phyloP scores from a whole-genome alignment of 2,888 invertebrate species.

The Ectropis crepuscularia region DNA sequence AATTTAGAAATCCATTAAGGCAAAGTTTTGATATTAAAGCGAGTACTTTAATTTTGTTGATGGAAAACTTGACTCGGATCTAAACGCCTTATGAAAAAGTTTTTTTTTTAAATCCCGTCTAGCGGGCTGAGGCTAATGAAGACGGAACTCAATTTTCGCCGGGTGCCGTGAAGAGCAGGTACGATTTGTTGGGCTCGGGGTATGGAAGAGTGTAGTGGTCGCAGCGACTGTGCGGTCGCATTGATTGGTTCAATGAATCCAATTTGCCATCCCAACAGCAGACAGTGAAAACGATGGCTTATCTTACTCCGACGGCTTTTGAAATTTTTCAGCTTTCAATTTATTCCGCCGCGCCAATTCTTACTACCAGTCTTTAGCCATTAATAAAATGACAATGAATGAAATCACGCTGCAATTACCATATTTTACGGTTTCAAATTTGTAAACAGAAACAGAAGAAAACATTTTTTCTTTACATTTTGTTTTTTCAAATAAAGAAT shows the following conservation, averaged over 20 bases:
- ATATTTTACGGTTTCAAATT: too few species aligned
- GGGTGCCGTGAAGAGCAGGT: slow-evolving; percentile 49
- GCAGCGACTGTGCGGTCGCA: slow-evolving; percentile 47
- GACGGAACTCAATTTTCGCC: slow-evolving; percentile 71
- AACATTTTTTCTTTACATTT: too few species aligned
- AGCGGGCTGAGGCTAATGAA: slow-evolving; percentile 73
- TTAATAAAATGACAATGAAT: not conserved
- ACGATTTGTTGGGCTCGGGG: slow-evolving; percentile 41
- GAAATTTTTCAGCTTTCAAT: slow-evolving; percentile 29
- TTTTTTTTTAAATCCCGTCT: slow-evolving; percentile 63
- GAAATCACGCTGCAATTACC: not conserved
- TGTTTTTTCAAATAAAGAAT: too few species aligned
- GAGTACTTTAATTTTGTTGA: slow-evolving; percentile 80
- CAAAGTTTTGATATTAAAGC: slow-evolving; percentile 77
- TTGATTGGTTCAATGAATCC: slow-evolving; percentile 67
- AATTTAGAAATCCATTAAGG: slow-evolving; percentile 79
- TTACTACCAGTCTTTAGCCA: not conserved
- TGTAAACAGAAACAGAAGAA: too few species aligned
- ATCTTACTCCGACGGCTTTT: slow-evolving; percentile 37
- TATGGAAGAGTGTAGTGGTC: slow-evolving; percentile 48
- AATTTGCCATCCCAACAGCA: slow-evolving; percentile 56
- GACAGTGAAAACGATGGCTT: slow-evolving; percentile 49
- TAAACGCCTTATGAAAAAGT: slow-evolving; percentile 73
- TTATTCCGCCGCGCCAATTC: not conserved
- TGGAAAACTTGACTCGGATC: slow-evolving; percentile 75